Evolutionary conservation across 1,140 invertebrate genomes (phyloP), one percentile per base, ranked within the genome.

Genomic region (Bacillus rossius): DNA sequence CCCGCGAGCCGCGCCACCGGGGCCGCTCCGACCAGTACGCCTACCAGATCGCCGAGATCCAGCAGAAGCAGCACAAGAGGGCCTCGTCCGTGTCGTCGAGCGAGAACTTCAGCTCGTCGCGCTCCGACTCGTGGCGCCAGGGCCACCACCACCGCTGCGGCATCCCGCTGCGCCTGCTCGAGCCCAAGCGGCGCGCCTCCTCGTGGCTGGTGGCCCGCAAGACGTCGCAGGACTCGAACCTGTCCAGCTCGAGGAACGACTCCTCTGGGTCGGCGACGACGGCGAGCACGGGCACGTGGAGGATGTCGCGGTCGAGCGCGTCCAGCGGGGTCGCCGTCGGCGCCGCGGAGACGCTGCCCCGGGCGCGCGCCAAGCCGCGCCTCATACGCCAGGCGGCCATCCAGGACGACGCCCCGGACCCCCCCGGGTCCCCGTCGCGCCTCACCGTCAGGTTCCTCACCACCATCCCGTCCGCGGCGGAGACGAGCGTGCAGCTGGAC

Each of bases 191-290:
- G 22, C 76, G 89, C 54, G 83, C 89, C 3, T 88, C 90, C 0
- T 91, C 90, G 0, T 94, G 91, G 91, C 76, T 92, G 19, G 88
- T 94, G 3, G 91, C 90, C 0, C 76, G 91, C 17, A 94, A 94
- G 74, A 89, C 91, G 0, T 92, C 89, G 1, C 91, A 94, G 70
- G 91, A 94, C 67, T 94, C 91, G 0, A 94, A 92, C 71, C 71
- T 94, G 49, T 92, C 89, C 42, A 89, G 86, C 64, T 91, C 89
- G 1, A 78, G 91, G 13, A 94, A 94, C 70, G 91, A 95, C 72
- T 94, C 91, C 0, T 92, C 89, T 1, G 89, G 89, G 1, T 92
- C 89, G 0, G 85, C 83, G 0, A 91, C 89, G 0, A 92, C 89
- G 0, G 89, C 88, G 14, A 90, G 87, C 64, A 93, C 91, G 3